Base-by-base conservation (phyloP, 2,888 invertebrate genomes). In the Aleiodes alternator region DNA sequence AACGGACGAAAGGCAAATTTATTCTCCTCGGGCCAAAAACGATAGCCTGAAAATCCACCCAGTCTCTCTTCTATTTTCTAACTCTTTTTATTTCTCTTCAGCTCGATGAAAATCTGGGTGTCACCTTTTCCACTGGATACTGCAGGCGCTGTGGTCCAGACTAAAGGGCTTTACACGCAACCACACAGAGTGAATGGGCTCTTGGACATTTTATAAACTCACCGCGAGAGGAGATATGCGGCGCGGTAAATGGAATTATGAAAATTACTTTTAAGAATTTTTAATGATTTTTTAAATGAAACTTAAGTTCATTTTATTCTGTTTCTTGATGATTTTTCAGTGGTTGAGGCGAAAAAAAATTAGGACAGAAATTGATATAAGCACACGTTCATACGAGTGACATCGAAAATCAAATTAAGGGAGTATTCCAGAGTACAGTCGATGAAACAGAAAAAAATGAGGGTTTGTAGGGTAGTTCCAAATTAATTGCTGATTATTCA, bases 81-180 rank as follows among this genome's bases (percentile, higher is more conserved):
- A 66, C 59, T 68, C 57, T 61, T 51, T 51, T 68, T 74, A 23
- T 64, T 72, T 53, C 5, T 61, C 56, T 55, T 31, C 64, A 71
- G 31, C 71, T 16, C 23, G 29, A 16, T 16, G 16, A 23, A 56
- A 16, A 16, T 55, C 55, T n/a, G 59, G 56, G 38, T 48, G 48
- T 61, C 64, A 64, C 72, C 71, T 70, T 61, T 43, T 72, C 48
- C 56, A 31, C 57, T 38, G 48, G 55, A 43, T 48, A 48, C 70
- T 72, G 7, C 43, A 68, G 82, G 82, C 81, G 82, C 82, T 87
- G 88, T 81, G 88, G 88, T 88, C 87, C 84, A 88, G 88, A 88
- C 88, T 86, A 86, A 87, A 86, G 86, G 86, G 84, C 86, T 86
- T 85, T 84, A 83, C 23, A 82, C 84, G 83, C 81, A 74, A 81